Base-by-base conservation (phyloP, 2,113 vertebrate species). In the Paradisaea rubra region DNA sequence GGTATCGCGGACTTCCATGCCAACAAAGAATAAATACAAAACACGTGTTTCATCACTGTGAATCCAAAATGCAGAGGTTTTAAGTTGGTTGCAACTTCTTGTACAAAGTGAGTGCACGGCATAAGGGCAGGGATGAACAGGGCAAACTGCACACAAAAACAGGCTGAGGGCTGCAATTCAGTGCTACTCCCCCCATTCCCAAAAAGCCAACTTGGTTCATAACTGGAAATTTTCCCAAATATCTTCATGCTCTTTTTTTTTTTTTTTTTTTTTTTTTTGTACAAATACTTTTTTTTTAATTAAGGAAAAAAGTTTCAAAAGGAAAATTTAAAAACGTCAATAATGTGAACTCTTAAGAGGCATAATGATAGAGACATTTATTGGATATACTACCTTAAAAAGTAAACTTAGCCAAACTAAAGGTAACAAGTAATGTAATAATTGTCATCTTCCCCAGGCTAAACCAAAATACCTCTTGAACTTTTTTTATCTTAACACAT, bases 1-100 rank as follows among this genome's bases (percentile, higher is more conserved):
- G 10, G 25, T 8, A 3, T 16, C 0, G 0, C 15, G 13, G 60
- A 6, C 44, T 57, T 45, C 57, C 1, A 5, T 4, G 14, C 13
- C 47, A 47, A 15, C 30, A 16, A 42, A 68, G 45, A 45, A 49
- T 7, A 14, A 27, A 21, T 6, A 9, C 1, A 3, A 27, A 10
- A 71, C 35, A 27, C 0, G 1, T 4, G 23, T 49, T 72, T 79
- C n/a, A 12, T 37, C n/a, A 6, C 7, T 2, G 1, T 33, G 53
- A 64, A 47, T 45, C 15, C 45, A 49, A 84, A 73, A 31, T 9
- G 33, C 2, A 0, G 1, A 4, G 2, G 2, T 2, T n/a, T 42
- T 10, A 31, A 45, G n/a, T 14, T 37, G 37, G 12, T 71, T 45
- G 13, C 23, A 27, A 49, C 9, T 69, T 37, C 25, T 54, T n/a